Evolutionary conservation across 2,888 invertebrate genomes (phyloP), one percentile per base, ranked within the genome.

Genomic region (Griposia aprilina): DNA sequence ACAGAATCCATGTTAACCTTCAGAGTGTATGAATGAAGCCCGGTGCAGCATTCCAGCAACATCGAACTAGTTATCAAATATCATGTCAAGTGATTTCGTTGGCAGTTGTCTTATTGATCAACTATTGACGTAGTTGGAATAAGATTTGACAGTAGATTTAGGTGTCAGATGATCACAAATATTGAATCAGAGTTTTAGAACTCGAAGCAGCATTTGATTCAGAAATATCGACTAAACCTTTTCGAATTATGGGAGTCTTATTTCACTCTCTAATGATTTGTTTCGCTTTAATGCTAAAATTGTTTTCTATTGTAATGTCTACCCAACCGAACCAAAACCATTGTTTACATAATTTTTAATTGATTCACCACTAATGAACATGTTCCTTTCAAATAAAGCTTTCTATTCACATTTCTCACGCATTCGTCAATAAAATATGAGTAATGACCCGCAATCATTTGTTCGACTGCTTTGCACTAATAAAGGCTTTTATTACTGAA

Each of bases 371-470:
- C 73, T 80, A 87, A 85, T 81, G 59, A 80, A 74, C 30, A 68
- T 57, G 48, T 69, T 68, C 11, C 59, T 63, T 80, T 62, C 26
- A 80, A 65, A 69, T 23, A 60, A 59, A 59, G 30, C 50, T 59
- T 76, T 76, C 23, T 60, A 36, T 50, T 66, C 66, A 63, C 70
- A 66, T 75, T 88, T 87, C 86, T 84, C 82, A 87, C 81, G 80
- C 65, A 74, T 81, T 71, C 72, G 57, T 52, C 80, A 74, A 83
- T 84, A 89, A 84, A 87, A 84, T 81, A 76, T 80, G 79, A 78
- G 65, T 89, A 88, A 90, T 87, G 88, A 87, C 72, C 70, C 23
- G 76, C 87, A 89, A 90, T 90, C 84, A 91, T 90, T 90, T 90
- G 90, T 90, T 86, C 88, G 84, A 89, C 79, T 87, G 86, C 79